Percentiles rank a stretch among this genome's conserved stretches.
These are phyloP conservation scores for Acrobasis repandana DNA, from an alignment of 2,888 invertebrate genomes.

Conservation along the genomic window DNA sequence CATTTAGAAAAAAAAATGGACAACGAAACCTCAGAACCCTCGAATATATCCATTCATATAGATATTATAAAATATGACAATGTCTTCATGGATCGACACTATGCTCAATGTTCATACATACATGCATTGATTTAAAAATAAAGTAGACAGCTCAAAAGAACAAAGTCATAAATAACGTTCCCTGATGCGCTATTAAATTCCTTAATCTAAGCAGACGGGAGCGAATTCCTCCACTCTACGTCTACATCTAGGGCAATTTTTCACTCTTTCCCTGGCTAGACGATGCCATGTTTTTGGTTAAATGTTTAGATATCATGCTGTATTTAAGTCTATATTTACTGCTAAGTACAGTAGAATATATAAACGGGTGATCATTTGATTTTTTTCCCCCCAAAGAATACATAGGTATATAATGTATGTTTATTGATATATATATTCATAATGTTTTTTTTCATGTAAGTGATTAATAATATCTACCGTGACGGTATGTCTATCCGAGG, in stretches of 20 bases:
- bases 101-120: not conserved
- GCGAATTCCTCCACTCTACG: constrained; percentile 58
- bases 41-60: too few relatives aligned
- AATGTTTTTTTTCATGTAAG: too few relatives aligned
- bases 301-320: constrained; percentile 29
- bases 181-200: constrained; percentile 65
- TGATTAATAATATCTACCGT: too few relatives aligned
- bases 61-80: too few relatives aligned
- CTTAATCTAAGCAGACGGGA: constrained; percentile 52
- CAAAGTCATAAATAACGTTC: constrained; percentile 56
- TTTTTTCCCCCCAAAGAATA: too few relatives aligned
- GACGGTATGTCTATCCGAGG: too few relatives aligned
- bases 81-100: too few relatives aligned
- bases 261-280: constrained; percentile 47
- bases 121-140: not conserved
- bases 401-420: too few relatives aligned
- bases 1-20: too few relatives aligned
- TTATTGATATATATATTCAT: too few relatives aligned
- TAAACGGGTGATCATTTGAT: too few relatives aligned
- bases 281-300: constrained; percentile 33
- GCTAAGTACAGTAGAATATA: not conserved
- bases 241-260: constrained; percentile 69
- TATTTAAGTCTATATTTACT: not conserved
- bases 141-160: constrained; percentile 31
- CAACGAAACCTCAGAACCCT: too few relatives aligned